Conservation (phyloP, 2,797 vertebrate species). For the Etheostoma nigrum region DNA sequence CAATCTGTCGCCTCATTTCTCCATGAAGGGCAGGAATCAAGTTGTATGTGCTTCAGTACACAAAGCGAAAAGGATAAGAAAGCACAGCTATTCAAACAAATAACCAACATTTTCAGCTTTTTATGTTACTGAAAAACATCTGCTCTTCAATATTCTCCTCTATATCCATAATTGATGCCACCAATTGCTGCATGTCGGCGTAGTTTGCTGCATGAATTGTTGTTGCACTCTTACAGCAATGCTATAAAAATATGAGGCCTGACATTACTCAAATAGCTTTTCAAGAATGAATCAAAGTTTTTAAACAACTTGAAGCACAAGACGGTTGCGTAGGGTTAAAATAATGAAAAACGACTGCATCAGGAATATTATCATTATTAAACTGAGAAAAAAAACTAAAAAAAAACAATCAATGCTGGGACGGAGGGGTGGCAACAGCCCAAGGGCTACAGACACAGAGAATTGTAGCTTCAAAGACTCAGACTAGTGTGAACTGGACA, state of each 20-base stretch:
- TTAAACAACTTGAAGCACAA: background rate
- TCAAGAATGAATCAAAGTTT: constrained; percentile 4
- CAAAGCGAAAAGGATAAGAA: constrained; percentile 1
- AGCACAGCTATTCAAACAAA: background rate
- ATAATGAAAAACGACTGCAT: constrained; percentile 2
- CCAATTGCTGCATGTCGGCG: background rate
- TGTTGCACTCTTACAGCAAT: constrained; percentile 10
- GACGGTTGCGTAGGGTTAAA: constrained; percentile 2
- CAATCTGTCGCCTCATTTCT: background rate
- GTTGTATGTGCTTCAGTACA: background rate
- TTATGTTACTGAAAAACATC: constrained; percentile 18
- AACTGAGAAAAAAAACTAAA: background rate
- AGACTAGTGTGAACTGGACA: constrained; percentile 14
- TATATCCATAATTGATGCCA: background rate
- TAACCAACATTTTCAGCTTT: constrained; percentile 1
- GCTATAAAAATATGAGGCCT: constrained; percentile 21
- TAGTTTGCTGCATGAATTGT: background rate
- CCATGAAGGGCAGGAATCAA: background rate
- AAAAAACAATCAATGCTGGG: constrained; percentile 24
- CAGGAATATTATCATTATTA: no score
- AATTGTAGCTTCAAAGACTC: constrained; percentile 42
- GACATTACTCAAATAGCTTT: constrained; percentile 24
- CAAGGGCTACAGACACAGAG: constrained; percentile 13
- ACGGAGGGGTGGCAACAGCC: constrained; percentile 31
- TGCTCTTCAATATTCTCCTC: constrained; percentile 18